Base-by-base conservation (phyloP, 2,888 invertebrate genomes). In the Exocentrus adspersus region DNA sequence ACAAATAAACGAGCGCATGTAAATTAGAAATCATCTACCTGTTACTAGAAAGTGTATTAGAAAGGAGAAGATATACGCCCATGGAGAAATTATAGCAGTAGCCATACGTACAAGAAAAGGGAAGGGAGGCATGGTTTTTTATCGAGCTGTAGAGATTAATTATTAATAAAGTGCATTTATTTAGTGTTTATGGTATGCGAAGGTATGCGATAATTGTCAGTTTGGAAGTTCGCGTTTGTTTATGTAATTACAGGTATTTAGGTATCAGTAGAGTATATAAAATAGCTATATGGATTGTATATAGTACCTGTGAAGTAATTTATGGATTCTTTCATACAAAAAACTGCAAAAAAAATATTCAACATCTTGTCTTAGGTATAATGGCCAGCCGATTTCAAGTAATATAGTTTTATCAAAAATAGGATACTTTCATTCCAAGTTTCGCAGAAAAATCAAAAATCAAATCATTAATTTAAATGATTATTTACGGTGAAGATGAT, bases 11-110 rank as follows among this genome's bases (percentile, higher is more conserved):
- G 32, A 51, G 20, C 6, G 41, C 28, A 43, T 54, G 43, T 28
- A 54, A 54, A 54, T 54, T 43, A 54, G 54, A 54, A 42, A 54
- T 54, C 28, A 28, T 54, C 54, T 42, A 24, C 42, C 37, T 42
- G 42, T 24, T 28, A 17, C 24, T 54, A 54, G 43, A 54, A 43
- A 54, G 54, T 30, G 10, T 17, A 28, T 54, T 43, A 54, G 54
- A 54, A 54, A 54, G 43, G 43, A 19, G 24, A n/a, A n/a, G 10
- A 5, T 2, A 21, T 32, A 32, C 51, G 19, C 51, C 51, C 51
- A n/a, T 6, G 32, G 20, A 51, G 37, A 48, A 48, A 48, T 48
- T 48, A 10, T 28, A 16, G 30, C 17, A 17, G 17, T 9, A 10
- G 1, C 17, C 28, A n/a, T n/a, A n/a, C n/a, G n/a, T n/a, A n/a